Base-by-base conservation (phyloP, 2,888 invertebrate genomes). In the Entomobrya proxima region DNA sequence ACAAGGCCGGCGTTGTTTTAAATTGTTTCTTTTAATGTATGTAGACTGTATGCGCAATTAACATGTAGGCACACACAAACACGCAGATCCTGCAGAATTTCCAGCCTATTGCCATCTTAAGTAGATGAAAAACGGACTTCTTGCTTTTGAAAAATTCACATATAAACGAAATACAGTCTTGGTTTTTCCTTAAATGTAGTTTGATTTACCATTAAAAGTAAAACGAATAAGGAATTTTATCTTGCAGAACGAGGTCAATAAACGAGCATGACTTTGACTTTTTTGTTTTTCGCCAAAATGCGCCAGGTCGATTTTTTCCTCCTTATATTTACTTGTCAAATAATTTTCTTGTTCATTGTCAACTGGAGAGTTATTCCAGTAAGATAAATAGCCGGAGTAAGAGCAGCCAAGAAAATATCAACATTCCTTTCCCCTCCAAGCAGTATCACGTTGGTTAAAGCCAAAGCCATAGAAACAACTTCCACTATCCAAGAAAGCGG, bases 271-370 rank as follows among this genome's bases (percentile, higher is more conserved):
- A 35, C 21, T 64, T 35, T 27, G 4, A 32, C 30, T 32, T 32
- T 11, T 30, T 15, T 1, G 32, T 13, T 58, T 7, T 58, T n/a
- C 15, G 58, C 58, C 58, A 58, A 58, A n/a, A 11, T 11, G 11
- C n/a, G 27, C 6, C 5, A 55, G 9, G 55, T 24, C 55, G n/a
- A 11, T 13, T 2, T 44, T 44, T n/a, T 44, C 44, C 9, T 18
- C 11, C 7, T 37, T 11, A 7, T 64, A 21, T 64, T 37, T 64
- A 32, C n/a, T 37, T 64, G 64, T 64, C 64, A 32, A 37, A 64
- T 37, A 64, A 37, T 64, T 35, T 64, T 64, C 64, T 35, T 37
- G 64, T 37, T 64, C 64, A 64, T 37, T 64, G 64, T 64, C 64
- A 37, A 64, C 21, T 4, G 9, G 35, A 64, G 64, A 64, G 64